These are phyloP conservation scores for Apomyelois bistriatella DNA, from an alignment of 2,888 invertebrate genomes.

Conservation along the genomic window DNA sequence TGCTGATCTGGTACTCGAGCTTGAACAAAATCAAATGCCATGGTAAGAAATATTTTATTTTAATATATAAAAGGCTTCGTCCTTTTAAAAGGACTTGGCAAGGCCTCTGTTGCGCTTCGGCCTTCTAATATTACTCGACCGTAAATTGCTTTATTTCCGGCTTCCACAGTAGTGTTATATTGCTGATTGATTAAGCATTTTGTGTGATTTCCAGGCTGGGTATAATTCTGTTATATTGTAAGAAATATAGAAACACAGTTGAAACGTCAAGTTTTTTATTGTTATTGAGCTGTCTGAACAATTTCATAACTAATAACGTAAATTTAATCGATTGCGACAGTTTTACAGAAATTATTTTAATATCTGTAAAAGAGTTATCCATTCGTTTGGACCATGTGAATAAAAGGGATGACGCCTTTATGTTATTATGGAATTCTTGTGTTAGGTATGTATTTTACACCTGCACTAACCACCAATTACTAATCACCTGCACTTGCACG, in stretches of 20 bases:
- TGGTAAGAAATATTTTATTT: conserved; percentile 41
- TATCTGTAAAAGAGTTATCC: conserved; percentile 33
- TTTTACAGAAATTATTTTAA: conserved; percentile 41
- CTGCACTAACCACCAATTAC: too few relatives aligned
- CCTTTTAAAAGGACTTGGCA: too few relatives aligned
- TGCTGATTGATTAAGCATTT: not conserved
- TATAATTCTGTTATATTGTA: conserved; percentile 49
- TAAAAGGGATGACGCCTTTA: conserved; percentile 29
- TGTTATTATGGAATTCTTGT: conserved; percentile 62
- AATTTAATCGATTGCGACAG: conserved; percentile 42
- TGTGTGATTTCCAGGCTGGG: conserved; percentile 51
- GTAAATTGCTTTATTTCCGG: too few relatives aligned
- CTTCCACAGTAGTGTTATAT: not conserved
- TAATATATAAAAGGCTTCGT: too few relatives aligned
- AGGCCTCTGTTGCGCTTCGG: too few relatives aligned
- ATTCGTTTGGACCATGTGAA: conserved; percentile 21
- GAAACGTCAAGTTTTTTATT: conserved; percentile 38
- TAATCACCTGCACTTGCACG: too few relatives aligned
- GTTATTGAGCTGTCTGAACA: conserved; percentile 44
- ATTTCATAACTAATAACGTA: conserved; percentile 37
- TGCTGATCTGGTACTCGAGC: conserved; percentile 52
- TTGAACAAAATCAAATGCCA: conserved; percentile 51
- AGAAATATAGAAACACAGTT: conserved; percentile 41
- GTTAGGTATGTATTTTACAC: conserved; percentile 43
- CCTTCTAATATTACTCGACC: too few relatives aligned